phyloP scores from a whole-genome alignment of 2,888 invertebrate species.

The Ophraella communa region DNA sequence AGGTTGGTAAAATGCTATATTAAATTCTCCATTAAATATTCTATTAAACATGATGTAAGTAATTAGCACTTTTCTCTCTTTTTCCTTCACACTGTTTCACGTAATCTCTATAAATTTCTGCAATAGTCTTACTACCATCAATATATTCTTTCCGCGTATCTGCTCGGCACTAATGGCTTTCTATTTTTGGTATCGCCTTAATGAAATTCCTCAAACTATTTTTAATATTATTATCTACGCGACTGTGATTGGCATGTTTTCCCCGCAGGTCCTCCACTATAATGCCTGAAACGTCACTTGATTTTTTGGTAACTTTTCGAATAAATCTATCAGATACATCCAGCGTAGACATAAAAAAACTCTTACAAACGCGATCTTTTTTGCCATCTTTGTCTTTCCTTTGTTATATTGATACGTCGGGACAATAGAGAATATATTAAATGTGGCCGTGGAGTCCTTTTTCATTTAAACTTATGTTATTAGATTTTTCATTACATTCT shows the following conservation, averaged over 20 bases:
- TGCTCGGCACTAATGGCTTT: background rate
- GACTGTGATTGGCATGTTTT: background rate
- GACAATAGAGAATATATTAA: too few species aligned
- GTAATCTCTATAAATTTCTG: background rate
- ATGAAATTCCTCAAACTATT: too few species aligned
- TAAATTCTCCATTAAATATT: background rate
- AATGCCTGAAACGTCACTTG: background rate
- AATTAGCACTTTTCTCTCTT: too few species aligned
- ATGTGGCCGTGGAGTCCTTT: too few species aligned
- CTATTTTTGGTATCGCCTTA: background rate
- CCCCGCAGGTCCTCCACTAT: background rate
- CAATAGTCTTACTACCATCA: background rate
- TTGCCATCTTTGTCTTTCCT: too few species aligned
- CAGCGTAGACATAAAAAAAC: background rate
- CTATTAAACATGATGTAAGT: too few species aligned
- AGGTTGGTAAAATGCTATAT: too few species aligned
- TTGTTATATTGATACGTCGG: too few species aligned
- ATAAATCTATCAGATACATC: background rate
- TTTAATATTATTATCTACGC: too few species aligned
- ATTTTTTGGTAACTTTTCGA: background rate
- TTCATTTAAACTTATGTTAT: too few species aligned
- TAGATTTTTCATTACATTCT: background rate
- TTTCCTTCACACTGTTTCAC: background rate
- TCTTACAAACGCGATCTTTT: too few species aligned
- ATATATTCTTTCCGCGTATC: background rate